Percentiles rank a stretch among this genome's conserved stretches.
phyloP scores from a whole-genome alignment of 23 tunicate species.

The Styela clava region DNA sequence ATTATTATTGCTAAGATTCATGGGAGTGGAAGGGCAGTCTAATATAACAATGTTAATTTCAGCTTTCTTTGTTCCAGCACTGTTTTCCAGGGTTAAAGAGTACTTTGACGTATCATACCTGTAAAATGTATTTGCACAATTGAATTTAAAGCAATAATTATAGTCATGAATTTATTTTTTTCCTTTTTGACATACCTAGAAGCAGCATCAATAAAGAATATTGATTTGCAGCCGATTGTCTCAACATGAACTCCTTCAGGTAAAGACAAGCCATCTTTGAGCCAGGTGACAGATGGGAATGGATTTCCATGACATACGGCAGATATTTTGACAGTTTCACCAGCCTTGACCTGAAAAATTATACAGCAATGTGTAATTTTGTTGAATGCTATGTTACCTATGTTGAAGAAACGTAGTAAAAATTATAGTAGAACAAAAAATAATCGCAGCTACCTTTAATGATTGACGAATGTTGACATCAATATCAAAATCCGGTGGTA shows the following conservation, averaged over 20 bases:
- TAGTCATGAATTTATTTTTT: background rate
- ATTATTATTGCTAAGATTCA: conserved; percentile 42
- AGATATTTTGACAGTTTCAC: conserved; percentile 53
- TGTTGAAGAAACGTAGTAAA: background rate
- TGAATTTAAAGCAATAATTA: background rate
- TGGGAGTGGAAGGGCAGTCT: conserved; percentile 67
- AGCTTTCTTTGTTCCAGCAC: conserved; percentile 68
- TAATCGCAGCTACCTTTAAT: conserved; percentile 60
- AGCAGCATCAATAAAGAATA: conserved; percentile 56
- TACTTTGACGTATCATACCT: conserved; percentile 75
- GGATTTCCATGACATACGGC: conserved; percentile 69
- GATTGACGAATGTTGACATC: conserved; percentile 70
- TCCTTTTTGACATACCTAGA: too few relatives aligned
- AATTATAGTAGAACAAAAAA: too few relatives aligned
- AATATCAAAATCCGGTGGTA: conserved; percentile 79
- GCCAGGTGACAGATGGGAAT: conserved; percentile 55
- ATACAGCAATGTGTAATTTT: too few relatives aligned
- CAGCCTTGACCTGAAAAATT: conserved; percentile 79
- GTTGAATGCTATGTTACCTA: too few relatives aligned
- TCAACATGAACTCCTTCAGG: conserved; percentile 49
- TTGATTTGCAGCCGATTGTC: conserved; percentile 30
- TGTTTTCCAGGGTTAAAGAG: conserved; percentile 48
- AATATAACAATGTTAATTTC: conserved; percentile 60
- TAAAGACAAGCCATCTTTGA: conserved; percentile 50
- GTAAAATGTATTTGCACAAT: background rate